Percentiles rank a stretch among this genome's conserved stretches.
These are phyloP conservation scores for Hypanus sabinus DNA, from an alignment of 2,113 vertebrate species.

Conservation along the genomic window DNA sequence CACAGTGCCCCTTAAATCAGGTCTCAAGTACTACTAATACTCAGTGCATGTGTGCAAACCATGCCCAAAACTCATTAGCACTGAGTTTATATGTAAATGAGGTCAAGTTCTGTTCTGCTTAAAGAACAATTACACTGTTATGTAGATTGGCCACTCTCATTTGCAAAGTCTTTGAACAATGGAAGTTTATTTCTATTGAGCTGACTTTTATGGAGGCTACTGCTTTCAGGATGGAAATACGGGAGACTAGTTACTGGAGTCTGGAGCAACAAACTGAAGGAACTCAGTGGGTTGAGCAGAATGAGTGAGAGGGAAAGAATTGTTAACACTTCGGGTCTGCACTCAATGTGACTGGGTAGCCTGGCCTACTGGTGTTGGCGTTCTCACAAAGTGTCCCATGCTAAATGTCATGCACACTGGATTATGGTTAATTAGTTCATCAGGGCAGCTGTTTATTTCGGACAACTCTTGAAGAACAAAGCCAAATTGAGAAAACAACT, in stretches of 20 bases:
- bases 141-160: neutral
- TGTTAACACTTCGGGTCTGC: neutral
- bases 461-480: too few relatives aligned
- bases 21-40: neutral
- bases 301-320: too few relatives aligned
- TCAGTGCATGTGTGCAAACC: neutral
- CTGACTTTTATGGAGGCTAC: neutral
- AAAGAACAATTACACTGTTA: neutral
- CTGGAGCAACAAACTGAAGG: too few relatives aligned
- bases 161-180: neutral
- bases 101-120: neutral
- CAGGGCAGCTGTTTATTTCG: too few relatives aligned
- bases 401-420: neutral
- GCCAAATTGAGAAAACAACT: too few relatives aligned
- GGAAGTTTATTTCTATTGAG: neutral
- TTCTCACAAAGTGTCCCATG: neutral
- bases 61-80: neutral
- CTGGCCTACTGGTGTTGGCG: neutral
- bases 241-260: too few relatives aligned
- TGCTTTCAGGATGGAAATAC: neutral
- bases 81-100: constrained; percentile 7
- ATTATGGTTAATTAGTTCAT: too few relatives aligned
- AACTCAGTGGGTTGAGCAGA: too few relatives aligned
- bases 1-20: neutral
- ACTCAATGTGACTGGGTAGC: neutral